Conservation (phyloP, 2,888 invertebrate genomes). For the Parnassius mnemosyne region DNA sequence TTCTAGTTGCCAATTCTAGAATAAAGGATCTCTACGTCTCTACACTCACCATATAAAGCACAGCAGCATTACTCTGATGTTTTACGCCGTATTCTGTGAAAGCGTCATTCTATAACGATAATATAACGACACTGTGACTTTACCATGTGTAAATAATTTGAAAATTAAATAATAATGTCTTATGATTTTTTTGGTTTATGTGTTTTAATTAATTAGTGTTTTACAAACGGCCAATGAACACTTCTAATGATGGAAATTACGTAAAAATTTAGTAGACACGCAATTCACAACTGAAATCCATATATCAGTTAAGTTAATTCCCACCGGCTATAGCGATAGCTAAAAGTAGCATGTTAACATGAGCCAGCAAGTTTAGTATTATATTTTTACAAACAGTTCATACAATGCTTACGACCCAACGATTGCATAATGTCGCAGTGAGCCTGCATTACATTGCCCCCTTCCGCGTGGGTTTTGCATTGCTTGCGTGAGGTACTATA, state of each 20-base stretch:
- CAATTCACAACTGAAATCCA: background rate
- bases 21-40: too few relatives aligned
- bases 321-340: background rate
- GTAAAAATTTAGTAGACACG: background rate
- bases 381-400: conserved; percentile 4
- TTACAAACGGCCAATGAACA: too few relatives aligned
- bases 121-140: too few relatives aligned
- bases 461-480: conserved; percentile 3
- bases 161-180: too few relatives aligned
- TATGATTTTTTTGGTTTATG: too few relatives aligned
- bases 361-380: background rate
- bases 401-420: background rate
- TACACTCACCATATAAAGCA: too few relatives aligned
- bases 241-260: background rate
- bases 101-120: too few relatives aligned
- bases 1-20: too few relatives aligned
- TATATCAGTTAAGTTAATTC: background rate
- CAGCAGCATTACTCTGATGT: too few relatives aligned
- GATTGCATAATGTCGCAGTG: background rate
- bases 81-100: too few relatives aligned
- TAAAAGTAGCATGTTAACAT: background rate
- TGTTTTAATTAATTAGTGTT: too few relatives aligned
- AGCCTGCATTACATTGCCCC: conserved; percentile 5
- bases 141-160: too few relatives aligned
- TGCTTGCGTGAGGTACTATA: background rate